A percentile compares a stretch with the other conserved stretches of the same genome.
These are phyloP conservation scores for Thymelicus lineola DNA, from an alignment of 2,888 invertebrate genomes.

Conservation along the genomic window DNA sequence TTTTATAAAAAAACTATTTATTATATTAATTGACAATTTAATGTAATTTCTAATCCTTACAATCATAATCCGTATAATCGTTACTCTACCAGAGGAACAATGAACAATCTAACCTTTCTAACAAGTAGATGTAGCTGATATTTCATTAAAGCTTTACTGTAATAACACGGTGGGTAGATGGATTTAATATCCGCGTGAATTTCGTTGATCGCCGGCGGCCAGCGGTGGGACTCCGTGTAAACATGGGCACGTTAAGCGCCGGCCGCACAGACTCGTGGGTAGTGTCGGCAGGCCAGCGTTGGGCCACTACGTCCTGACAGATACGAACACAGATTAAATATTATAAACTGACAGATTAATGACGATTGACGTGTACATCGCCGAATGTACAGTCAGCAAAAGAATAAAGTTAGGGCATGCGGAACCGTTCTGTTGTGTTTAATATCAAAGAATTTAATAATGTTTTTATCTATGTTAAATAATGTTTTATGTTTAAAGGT, in stretches of 20 bases:
- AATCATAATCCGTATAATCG: background rate
- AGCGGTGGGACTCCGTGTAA: conserved; percentile 69
- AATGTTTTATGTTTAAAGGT: too few species aligned
- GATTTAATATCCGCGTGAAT: conserved; percentile 47
- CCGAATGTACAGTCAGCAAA: too few species aligned
- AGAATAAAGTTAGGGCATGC: too few species aligned
- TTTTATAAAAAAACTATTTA: too few species aligned
- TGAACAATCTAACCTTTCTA: background rate
- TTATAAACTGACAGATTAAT: too few species aligned
- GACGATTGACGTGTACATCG: too few species aligned
- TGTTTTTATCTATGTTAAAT: too few species aligned
- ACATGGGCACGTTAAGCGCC: conserved; percentile 65
- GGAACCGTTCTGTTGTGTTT: too few species aligned
- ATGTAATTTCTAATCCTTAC: background rate
- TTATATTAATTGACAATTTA: too few species aligned
- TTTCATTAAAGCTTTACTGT: conserved; percentile 27
- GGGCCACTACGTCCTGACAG: conserved; percentile 19
- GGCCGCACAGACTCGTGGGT: conserved; percentile 51
- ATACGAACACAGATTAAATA: background rate
- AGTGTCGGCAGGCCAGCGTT: conserved; percentile 31
- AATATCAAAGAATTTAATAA: too few species aligned
- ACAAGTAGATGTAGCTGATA: conserved; percentile 12
- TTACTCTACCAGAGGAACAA: background rate
- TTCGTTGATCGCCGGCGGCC: conserved; percentile 63
- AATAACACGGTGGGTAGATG: conserved; percentile 23